phyloP scores from a whole-genome alignment of 2,113 vertebrate species.

The Anser cygnoides region DNA sequence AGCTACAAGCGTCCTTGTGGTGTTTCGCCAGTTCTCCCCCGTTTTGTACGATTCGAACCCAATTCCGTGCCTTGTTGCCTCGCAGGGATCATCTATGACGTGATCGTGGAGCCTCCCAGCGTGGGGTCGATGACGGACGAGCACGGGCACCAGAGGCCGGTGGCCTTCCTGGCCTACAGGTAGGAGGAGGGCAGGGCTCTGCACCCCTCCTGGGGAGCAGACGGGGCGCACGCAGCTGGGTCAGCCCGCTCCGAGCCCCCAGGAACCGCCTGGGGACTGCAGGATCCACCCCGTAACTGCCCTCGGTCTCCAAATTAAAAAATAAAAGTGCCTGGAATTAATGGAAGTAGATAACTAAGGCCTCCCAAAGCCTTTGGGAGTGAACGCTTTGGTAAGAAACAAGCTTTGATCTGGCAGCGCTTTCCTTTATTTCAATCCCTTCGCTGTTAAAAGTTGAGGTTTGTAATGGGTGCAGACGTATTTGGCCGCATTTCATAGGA shows the following conservation, averaged over 20 bases:
- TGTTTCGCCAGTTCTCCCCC: background rate
- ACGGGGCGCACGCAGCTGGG: rapidly evolving
- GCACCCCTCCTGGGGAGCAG: background rate
- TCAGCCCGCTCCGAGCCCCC: too few species aligned
- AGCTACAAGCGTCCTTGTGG: too few species aligned
- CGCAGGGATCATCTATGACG: conserved; percentile 96
- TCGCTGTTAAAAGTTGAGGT: background rate
- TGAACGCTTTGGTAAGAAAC: rapidly evolving
- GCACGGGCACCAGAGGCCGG: conserved; percentile 95
- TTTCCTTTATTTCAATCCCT: background rate
- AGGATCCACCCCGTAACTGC: background rate
- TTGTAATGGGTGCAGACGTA: rapidly evolving
- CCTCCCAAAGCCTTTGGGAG: background rate
- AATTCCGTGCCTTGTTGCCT: background rate
- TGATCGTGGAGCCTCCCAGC: conserved; percentile 98
- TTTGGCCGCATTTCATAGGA: background rate
- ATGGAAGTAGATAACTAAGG: background rate
- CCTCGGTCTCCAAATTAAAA: background rate
- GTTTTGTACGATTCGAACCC: rapidly evolving
- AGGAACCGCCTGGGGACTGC: background rate
- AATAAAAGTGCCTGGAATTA: background rate
- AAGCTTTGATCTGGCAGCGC: rapidly evolving
- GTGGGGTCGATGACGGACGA: conserved; percentile 99
- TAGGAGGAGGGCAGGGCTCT: conserved; percentile 46
- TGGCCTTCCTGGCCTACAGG: conserved; percentile 98